phyloP scores from a whole-genome alignment of 2,797 vertebrate species.

The Rhyacichthys aspro region DNA sequence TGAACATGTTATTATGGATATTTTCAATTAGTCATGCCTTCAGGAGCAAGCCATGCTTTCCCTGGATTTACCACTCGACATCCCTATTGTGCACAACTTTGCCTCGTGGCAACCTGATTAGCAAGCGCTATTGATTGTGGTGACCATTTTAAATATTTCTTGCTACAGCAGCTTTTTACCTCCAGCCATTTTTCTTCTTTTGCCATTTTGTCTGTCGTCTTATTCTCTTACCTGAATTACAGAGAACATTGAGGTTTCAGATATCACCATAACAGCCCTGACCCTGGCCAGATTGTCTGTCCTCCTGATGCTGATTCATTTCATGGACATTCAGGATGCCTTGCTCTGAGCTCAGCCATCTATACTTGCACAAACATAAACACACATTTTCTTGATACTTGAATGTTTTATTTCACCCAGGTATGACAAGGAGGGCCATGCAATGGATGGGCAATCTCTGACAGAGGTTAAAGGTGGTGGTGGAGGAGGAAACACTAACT shows the following conservation, averaged over 20 bases:
- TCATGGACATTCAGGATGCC: constrained; percentile 44
- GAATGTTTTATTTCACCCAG: constrained; percentile 66
- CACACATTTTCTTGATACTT: constrained; percentile 8
- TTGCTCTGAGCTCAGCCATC: constrained; percentile 45
- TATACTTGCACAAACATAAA: constrained; percentile 48
- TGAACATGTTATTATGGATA: constrained; percentile 64
- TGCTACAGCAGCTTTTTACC: constrained; percentile 10
- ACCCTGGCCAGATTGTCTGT: constrained; percentile 60
- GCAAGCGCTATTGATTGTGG: constrained; percentile 62
- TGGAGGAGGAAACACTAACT: constrained; percentile 80
- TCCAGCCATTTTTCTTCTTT: constrained; percentile 25
- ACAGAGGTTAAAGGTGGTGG: constrained; percentile 83
- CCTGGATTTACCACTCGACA: constrained; percentile 54
- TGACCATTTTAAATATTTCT: constrained; percentile 40
- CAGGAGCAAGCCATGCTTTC: constrained; percentile 54
- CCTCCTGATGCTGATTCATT: constrained; percentile 65
- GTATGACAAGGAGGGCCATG: constrained; percentile 95
- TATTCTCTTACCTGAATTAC: constrained; percentile 50
- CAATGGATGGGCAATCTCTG: constrained; percentile 88
- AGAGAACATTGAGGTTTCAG: constrained; percentile 58
- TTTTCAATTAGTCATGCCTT: constrained; percentile 78
- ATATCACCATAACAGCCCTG: constrained; percentile 53
- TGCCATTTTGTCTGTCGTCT: not conserved
- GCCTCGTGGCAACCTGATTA: constrained; percentile 62
- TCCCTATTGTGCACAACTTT: constrained; percentile 28